Base-by-base conservation (phyloP, 2,888 invertebrate genomes). In the Scaptomyza caliginosa region DNA sequence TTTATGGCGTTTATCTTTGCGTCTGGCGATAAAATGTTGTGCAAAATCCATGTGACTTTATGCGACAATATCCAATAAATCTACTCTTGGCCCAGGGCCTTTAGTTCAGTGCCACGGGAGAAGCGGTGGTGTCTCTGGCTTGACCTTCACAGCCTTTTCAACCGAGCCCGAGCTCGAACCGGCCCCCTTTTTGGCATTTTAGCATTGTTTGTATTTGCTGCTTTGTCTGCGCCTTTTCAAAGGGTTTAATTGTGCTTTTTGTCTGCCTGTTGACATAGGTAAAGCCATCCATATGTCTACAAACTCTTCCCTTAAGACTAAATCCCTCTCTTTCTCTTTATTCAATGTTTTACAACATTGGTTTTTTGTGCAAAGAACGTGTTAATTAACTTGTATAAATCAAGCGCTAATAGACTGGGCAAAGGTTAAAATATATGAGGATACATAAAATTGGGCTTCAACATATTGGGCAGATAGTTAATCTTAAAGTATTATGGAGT, bases 31-130 rank as follows among this genome's bases (percentile, higher is more conserved):
- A 86, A 86, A 86, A 86, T 74, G 76, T 43, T 75, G 70, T 67
- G 63, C 69, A 59, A 73, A 81, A 79, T 73, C 83, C 75, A 79
- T 75, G 76, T 74, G 74, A 83, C 75, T 76, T 79, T 79, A 79
- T 80, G 79, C 81, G 73, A 81, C 77, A 85, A 86, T 85, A 84
- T 83, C 88, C 86, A 88, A 88, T 88, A 88, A 88, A 88, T 88
- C 86, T 74, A 63, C 51, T 36, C 59, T 79, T 68, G 48, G 46
- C 56, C 59, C 60, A 19, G 38, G 56, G 56, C 7, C 56, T 45
- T 30, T 13, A 30, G 67, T 46, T 10, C 28, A 23, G 6, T n/a
- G 30, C 21, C n/a, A 7, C 16, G 1, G 30, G 10, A 13, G 39
- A 43, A 52, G 46, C 58, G 30, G 17, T 21, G 24, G 32, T 28